These are phyloP conservation scores for Machaerirhynchus nigripectus DNA, from an alignment of 2,113 vertebrate species.

Conservation along the genomic window DNA sequence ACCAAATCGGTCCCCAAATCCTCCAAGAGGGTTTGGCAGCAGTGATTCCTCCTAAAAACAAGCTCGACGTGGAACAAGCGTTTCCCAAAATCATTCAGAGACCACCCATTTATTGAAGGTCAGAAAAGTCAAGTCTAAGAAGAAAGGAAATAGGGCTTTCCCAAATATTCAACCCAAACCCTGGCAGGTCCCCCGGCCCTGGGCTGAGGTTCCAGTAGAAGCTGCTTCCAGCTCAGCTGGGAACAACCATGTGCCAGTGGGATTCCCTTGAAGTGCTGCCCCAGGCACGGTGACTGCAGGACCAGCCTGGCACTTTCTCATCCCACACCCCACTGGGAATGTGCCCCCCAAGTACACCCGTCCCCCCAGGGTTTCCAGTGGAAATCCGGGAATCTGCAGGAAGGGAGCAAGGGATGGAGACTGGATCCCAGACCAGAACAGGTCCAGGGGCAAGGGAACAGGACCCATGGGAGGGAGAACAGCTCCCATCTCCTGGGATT, in stretches of 20 bases:
- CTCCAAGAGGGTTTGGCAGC: rapidly evolving
- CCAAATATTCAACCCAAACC: not conserved
- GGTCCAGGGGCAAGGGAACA: not conserved
- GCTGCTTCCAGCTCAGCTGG: not conserved
- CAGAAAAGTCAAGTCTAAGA: not conserved
- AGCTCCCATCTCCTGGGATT: not conserved
- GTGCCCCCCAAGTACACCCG: not conserved
- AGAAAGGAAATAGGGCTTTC: not conserved
- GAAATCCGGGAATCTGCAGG: not conserved
- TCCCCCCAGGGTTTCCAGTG: not conserved
- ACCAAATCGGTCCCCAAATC: not conserved
- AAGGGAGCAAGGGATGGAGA: not conserved
- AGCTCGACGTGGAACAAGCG: not conserved
- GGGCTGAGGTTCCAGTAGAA: not conserved
- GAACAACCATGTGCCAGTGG: not conserved
- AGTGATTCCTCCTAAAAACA: not conserved
- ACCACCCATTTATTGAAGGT: not conserved
- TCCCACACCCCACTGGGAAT: not conserved
- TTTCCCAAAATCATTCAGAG: not conserved
- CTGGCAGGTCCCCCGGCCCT: not conserved
- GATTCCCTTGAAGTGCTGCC: not conserved
- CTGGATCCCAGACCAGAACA: not conserved
- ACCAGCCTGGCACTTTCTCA: not conserved
- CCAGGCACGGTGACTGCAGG: rapidly evolving
- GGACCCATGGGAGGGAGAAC: rapidly evolving